A percentile compares a stretch with the other conserved stretches of the same genome.
Conservation (phyloP, 2,888 invertebrate genomes). For the Noctua fimbriata region DNA sequence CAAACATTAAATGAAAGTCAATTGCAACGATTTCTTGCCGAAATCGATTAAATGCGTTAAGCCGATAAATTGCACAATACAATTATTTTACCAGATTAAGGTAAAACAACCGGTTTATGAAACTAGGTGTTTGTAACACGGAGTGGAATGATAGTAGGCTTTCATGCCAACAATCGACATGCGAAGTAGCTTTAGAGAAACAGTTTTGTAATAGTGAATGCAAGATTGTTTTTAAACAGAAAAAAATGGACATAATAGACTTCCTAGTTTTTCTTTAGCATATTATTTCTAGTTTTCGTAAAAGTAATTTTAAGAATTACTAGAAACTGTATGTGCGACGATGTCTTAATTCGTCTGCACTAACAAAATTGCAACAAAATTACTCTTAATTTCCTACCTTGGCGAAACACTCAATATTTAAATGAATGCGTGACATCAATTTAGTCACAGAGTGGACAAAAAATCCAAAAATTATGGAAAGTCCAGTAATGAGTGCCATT, state of each 20-base stretch:
- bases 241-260: neutral
- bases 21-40: constrained; percentile 2
- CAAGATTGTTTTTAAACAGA: neutral
- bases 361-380: constrained; percentile 48
- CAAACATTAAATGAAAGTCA: constrained; percentile 25
- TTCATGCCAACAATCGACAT: constrained; percentile 38
- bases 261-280: neutral
- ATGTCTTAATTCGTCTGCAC: neutral
- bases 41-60: constrained; percentile 39
- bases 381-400: constrained; percentile 37
- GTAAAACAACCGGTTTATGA: constrained; percentile 43
- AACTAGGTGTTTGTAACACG: constrained; percentile 37
- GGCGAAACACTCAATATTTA: constrained; percentile 43
- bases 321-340: no score
- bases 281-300: neutral
- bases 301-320: neutral
- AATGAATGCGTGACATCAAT: constrained; percentile 62
- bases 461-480: constrained; percentile 62
- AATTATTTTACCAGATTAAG: constrained; percentile 48
- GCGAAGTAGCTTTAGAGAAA: constrained; percentile 35
- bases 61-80: constrained; percentile 44
- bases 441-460: constrained; percentile 47
- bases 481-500: constrained; percentile 64
- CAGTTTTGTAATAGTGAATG: constrained; percentile 17
- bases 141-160: constrained; percentile 20